These are phyloP conservation scores for Fregata magnificens DNA, from an alignment of 2,113 vertebrate genomes.

Conservation along the genomic window DNA sequence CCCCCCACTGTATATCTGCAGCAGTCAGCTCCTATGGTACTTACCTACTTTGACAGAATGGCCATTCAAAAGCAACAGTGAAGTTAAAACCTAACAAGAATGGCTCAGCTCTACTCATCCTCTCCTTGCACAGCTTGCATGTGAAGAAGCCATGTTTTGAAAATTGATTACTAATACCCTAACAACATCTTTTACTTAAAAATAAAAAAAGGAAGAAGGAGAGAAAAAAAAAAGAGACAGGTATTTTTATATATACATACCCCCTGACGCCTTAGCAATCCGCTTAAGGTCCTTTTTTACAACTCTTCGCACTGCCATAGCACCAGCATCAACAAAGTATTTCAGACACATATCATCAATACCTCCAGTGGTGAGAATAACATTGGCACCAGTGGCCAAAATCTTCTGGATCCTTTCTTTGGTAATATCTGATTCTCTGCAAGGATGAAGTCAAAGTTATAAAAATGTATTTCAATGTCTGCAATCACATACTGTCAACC, in stretches of 20 bases:
- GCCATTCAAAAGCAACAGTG: neutral
- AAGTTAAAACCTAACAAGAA: neutral
- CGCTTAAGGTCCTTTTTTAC: constrained; percentile 94
- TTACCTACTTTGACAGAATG: neutral
- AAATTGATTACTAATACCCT: neutral
- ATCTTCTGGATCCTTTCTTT: constrained; percentile 98
- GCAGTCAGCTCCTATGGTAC: neutral
- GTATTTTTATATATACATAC: constrained; percentile 54
- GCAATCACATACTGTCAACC: neutral
- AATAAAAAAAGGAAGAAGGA: no score
- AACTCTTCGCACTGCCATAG: constrained; percentile 94
- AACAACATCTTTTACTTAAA: neutral
- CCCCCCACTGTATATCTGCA: neutral
- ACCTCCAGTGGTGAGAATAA: constrained; percentile 92
- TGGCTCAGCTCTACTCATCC: neutral
- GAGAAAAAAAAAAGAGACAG: neutral
- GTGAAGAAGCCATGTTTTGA: neutral
- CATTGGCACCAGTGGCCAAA: constrained; percentile 90
- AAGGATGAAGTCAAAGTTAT: neutral
- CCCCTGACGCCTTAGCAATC: constrained; percentile 94
- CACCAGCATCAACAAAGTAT: constrained; percentile 93
- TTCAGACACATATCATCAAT: constrained; percentile 99
- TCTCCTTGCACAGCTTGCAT: neutral
- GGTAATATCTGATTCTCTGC: constrained; percentile 94
- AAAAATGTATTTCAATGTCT: neutral